phyloP scores from a whole-genome alignment of 2,113 vertebrate genomes.

The Siniperca knerii region DNA sequence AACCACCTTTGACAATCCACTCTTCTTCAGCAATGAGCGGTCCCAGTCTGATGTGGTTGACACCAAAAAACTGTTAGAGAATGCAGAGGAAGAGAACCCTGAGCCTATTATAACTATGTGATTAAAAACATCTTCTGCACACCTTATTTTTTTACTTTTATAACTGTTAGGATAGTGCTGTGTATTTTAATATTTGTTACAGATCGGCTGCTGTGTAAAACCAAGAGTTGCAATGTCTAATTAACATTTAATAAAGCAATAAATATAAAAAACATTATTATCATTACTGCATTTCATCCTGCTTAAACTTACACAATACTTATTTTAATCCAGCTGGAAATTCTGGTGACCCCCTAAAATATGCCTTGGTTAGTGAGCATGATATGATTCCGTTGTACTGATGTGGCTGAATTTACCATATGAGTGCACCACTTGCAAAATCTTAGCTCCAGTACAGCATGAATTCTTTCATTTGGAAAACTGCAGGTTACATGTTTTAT shows the following conservation, averaged over 20 bases:
- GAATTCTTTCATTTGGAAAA: too few species aligned
- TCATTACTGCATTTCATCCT: not conserved
- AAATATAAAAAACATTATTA: not conserved
- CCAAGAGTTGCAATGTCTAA: not conserved
- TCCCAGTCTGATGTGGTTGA: not conserved
- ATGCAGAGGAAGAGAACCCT: not conserved
- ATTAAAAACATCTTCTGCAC: too few species aligned
- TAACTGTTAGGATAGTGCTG: not conserved
- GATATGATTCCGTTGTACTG: too few species aligned
- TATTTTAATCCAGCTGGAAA: too few species aligned
- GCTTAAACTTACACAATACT: not conserved
- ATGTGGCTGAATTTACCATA: too few species aligned
- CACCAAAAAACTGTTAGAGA: not conserved
- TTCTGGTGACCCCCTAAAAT: too few species aligned
- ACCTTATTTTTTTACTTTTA: not conserved
- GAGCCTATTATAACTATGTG: not conserved
- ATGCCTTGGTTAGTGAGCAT: too few species aligned
- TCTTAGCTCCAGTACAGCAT: too few species aligned
- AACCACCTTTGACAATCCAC: conserved; percentile 22
- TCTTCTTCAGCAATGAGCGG: not conserved
- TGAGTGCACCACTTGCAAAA: too few species aligned
- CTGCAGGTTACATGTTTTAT: too few species aligned
- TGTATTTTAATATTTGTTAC: not conserved
- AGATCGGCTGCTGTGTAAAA: not conserved
- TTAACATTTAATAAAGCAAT: not conserved